Evolutionary conservation across 1,140 invertebrate genomes (phyloP).

Genomic region (Orius insidiosus): DNA sequence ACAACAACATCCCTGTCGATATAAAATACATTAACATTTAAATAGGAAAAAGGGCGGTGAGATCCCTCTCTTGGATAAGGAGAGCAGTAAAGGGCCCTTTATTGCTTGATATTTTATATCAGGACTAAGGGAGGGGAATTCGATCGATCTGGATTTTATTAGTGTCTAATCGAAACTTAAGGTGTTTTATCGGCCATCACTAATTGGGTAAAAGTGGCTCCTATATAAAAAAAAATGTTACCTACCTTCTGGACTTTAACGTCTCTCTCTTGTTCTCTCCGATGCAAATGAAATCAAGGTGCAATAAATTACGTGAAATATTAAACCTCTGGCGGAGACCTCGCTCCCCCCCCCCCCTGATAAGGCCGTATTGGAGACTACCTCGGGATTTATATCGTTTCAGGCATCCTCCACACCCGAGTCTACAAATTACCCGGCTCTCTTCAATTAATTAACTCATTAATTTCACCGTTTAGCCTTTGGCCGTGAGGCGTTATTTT

Average conservation of each 20-base stretch:
- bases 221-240: no score
- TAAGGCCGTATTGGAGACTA: constrained; percentile 10
- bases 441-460: constrained; percentile 10
- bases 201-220: constrained; percentile 5
- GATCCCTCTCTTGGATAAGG: constrained; percentile 3
- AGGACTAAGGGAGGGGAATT: not conserved
- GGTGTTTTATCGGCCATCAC: constrained; percentile 8
- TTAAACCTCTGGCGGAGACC: constrained; percentile 2
- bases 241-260: no score
- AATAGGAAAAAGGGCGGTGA: constrained; percentile 10
- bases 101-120: not conserved
- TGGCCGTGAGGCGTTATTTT: constrained; percentile 4
- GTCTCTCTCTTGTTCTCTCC: not conserved
- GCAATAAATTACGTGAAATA: constrained; percentile 12
- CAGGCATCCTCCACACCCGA: constrained; percentile 7
- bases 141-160: constrained; percentile 7
- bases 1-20: constrained; percentile 6
- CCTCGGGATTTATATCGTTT: constrained; percentile 10
- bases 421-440: constrained; percentile 8
- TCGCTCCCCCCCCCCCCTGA: constrained; percentile 1
- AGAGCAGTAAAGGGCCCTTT: not conserved
- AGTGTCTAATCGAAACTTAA: constrained; percentile 8
- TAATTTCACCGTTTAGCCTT: constrained; percentile 8
- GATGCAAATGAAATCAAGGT: constrained; percentile 11
- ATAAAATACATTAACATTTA: constrained; percentile 13